Evolutionary conservation across 1,140 invertebrate genomes (phyloP).

Genomic region (Luehdorfia chinensis): DNA sequence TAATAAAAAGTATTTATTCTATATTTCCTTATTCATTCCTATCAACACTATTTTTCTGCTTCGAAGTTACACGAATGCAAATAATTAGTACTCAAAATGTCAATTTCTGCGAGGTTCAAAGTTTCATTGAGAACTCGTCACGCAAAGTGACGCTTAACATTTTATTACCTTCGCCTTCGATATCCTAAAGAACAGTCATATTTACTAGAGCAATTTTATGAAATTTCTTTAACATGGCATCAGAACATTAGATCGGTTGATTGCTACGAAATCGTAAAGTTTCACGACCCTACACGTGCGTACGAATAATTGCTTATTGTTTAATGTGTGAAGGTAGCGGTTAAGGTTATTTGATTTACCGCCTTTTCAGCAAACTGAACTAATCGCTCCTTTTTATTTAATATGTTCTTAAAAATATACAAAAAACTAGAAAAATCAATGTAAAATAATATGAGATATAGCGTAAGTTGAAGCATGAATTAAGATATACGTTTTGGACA

Average conservation of each 20-base stretch:
- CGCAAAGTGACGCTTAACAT: constrained; percentile 64
- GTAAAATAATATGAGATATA: no score
- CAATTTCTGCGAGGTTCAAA: constrained; percentile 27
- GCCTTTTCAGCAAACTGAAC: neutral
- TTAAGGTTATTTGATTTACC: neutral
- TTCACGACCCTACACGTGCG: constrained; percentile 26
- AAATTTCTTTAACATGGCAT: constrained; percentile 71
- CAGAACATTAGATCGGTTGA: constrained; percentile 61
- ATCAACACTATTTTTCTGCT: no score
- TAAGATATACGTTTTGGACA: no score
- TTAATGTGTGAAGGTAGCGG: constrained; percentile 11
- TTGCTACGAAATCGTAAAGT: constrained; percentile 41
- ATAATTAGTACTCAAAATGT: constrained; percentile 3
- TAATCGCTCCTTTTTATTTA: neutral
- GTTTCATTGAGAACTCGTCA: constrained; percentile 58
- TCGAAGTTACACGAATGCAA: no score
- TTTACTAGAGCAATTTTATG: constrained; percentile 49
- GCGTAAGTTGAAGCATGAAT: no score
- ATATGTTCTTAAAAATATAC: no score
- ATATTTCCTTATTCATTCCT: no score
- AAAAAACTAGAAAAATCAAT: no score
- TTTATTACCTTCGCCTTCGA: constrained; percentile 48
- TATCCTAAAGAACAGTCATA: constrained; percentile 49
- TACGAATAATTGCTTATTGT: constrained; percentile 21
- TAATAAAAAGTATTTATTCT: no score